Evolutionary conservation across 2,113 vertebrate genomes (phyloP), one percentile per base, ranked within the genome.

Genomic region (Perca schrenkii): DNA sequence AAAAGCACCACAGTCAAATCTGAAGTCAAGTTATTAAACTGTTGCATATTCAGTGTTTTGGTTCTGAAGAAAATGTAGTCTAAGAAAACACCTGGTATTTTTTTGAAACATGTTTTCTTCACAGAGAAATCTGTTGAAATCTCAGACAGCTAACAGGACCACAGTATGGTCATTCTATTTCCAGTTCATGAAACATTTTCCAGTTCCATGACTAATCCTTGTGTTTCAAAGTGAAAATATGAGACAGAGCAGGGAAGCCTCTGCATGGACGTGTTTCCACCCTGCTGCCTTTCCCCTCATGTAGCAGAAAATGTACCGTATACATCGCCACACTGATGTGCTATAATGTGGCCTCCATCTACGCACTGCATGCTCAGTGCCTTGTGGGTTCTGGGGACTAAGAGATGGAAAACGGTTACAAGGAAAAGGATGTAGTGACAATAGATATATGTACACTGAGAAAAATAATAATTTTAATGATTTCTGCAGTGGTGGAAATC

Each of bases 331-430:
- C 77, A 83, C 46, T 8, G 43, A 71, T 84, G 76, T 50, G 80
- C 72, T 67, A 19, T 49, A 53, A 61, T 78, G 43, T 72, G 1
- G 8, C 66, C 66, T 76, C 50, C 3, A 36, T 73, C 65, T 53
- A 56, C 77, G 79, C 66, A 43, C 80, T 14, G 70, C 84, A 77
- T 86, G 81, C 82, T 87, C 77, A 17, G 64, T 69, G 83, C 75
- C 16, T 83, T n/a, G 3, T n/a, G 71, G 68, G 16, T 68, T 62
- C 57, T 3, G 53, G 82, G 66, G 80, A 73, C 31, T 16, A 49
- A 70, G 49, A 83, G 36, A 47, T 31, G 50, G 69, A 72, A 70
- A 76, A 49, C 8, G 14, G 64, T 34, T 28, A 79, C 15, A 34
- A 70, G 81, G 62, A 68, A 63, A 76, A 77, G 62, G 47, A 79